These are phyloP conservation scores for Glossophaga mutica DNA, from an alignment of 2,797 vertebrate genomes.

Conservation along the genomic window DNA sequence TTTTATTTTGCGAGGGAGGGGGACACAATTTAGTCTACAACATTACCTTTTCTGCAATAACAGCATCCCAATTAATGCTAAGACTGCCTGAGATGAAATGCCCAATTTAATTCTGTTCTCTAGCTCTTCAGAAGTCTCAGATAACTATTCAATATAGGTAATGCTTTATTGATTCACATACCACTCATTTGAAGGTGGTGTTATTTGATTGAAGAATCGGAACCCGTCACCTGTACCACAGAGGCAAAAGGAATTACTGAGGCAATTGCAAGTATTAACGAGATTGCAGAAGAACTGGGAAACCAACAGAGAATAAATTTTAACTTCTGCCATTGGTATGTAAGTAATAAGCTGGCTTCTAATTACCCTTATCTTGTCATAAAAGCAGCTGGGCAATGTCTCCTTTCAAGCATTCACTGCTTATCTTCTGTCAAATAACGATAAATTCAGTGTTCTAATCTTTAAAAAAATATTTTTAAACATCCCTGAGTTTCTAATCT, in stretches of 20 bases:
- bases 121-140: not conserved
- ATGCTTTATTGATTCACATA: not conserved
- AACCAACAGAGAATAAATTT: not conserved
- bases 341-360: not conserved
- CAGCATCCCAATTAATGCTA: not conserved
- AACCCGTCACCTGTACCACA: not conserved
- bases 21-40: not conserved
- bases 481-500: not conserved
- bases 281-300: not conserved
- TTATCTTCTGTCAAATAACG: not conserved
- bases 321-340: not conserved
- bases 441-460: not conserved
- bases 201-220: not conserved
- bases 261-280: not conserved
- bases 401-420: not conserved
- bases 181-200: not conserved
- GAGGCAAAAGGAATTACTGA: not conserved
- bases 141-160: not conserved
- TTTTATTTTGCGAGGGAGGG: not conserved
- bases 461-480: not conserved
- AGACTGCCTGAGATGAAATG: not conserved
- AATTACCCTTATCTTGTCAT: not conserved
- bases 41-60: not conserved
- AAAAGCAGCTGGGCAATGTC: not conserved
- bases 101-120: not conserved